Evolutionary conservation across 1,140 invertebrate species (phyloP).

Genomic region (Neodiprion lecontei): DNA sequence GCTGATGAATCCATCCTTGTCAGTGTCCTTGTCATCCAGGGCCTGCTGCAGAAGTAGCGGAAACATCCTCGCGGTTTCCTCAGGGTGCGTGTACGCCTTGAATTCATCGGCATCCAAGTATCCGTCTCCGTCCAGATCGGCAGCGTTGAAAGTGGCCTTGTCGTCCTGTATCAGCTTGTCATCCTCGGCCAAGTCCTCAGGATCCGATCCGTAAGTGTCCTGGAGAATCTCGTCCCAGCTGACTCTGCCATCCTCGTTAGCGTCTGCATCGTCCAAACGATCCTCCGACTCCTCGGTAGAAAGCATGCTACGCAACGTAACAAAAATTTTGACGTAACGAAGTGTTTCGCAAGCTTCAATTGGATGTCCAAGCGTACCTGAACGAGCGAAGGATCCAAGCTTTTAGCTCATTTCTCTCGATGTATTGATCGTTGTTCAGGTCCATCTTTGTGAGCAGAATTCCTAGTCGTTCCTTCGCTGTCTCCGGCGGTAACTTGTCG

Average conservation of each 20-base stretch:
- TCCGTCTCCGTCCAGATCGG: constrained; percentile 87
- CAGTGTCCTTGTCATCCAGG: constrained; percentile 83
- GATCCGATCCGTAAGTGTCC: constrained; percentile 80
- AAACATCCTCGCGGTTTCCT: constrained; percentile 91
- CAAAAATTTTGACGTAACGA: constrained; percentile 14
- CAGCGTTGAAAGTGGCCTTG: constrained; percentile 83
- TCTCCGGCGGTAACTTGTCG: constrained; percentile 85
- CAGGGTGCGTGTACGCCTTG: constrained; percentile 90
- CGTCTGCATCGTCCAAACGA: constrained; percentile 85
- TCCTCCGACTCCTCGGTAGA: constrained; percentile 89
- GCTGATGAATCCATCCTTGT: constrained; percentile 83
- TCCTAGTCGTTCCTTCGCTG: constrained; percentile 82
- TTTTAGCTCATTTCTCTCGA: constrained; percentile 85
- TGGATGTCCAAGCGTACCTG: constrained; percentile 66
- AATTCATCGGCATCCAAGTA: constrained; percentile 82
- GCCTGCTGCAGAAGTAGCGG: constrained; percentile 83
- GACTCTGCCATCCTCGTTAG: constrained; percentile 81
- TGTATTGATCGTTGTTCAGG: constrained; percentile 74
- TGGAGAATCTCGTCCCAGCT: constrained; percentile 89
- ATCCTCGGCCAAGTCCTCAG: constrained; percentile 60
- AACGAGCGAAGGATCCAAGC: constrained; percentile 95
- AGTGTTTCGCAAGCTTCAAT: not conserved
- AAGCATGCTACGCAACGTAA: constrained; percentile 69
- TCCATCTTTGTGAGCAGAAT: constrained; percentile 92
- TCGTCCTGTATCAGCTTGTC: constrained; percentile 77